Base-by-base conservation (phyloP, 2,888 invertebrate species). In the Caenorhabditis auriculariae region DNA sequence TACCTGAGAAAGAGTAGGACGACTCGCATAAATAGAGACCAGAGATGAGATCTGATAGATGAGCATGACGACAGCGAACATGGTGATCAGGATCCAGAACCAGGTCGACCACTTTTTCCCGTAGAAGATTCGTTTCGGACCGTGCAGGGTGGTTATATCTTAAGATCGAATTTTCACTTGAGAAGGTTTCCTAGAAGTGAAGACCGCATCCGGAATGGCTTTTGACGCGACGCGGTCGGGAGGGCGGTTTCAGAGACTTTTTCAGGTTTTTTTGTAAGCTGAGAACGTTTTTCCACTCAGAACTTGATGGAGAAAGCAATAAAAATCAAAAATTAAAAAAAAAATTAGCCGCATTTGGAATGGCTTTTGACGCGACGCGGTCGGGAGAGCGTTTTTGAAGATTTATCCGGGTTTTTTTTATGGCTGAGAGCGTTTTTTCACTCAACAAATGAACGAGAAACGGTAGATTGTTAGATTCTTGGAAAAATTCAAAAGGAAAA, bases 61-160 rank as follows among this genome's bases (percentile, higher is more conserved):
- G 32, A 69, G 51, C 46, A 69, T 49, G 1, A 56, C 46, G 4
- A 57, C 32, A 2, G 63, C 54, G 17, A 54, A 23, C n/a, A 53
- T 43, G 15, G 59, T 54, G 23, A 64, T 55, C 21, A 52, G 23
- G 24, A 57, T 58, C 69, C 69, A 69, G 58, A 69, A 65, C 9
- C 46, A 21, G 7, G 50, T 32, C 9, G 57, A 55, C 24, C 42
- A 48, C 23, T 57, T 54, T 35, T 63, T 62, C n/a, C 60, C 63
- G 29, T 44, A 42, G 63, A 74, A 76, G 37, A 77, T 66, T 23
- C 77, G 58, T 42, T 72, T 57, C 23, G 75, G 69, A 28, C 77
- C 77, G 66, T 77, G 78, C 56, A 78, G 63, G 37, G 77, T 72
- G 2, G 77, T 72, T 21, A 75, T 72, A 15, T 67, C 77, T 75